A percentile compares a stretch with the other conserved stretches of the same genome.
Conservation (phyloP, 2,113 vertebrate genomes). For the Pituophis catenifer region DNA sequence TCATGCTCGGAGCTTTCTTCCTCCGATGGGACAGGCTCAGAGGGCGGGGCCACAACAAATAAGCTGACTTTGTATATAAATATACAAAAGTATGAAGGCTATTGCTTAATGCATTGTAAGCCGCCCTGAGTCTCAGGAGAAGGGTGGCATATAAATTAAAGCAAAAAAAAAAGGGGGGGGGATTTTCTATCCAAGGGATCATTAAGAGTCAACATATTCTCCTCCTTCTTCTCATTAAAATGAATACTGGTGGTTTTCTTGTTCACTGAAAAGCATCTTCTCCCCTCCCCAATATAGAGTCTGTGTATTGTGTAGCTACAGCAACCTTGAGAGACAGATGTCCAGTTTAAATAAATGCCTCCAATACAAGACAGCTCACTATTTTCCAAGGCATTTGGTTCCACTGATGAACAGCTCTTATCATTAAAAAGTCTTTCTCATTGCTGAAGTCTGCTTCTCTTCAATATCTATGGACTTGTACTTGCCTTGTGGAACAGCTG, state of each 20-base stretch:
- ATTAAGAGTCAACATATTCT: not conserved
- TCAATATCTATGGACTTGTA: not conserved
- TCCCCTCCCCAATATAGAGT: not conserved
- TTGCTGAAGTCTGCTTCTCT: not conserved
- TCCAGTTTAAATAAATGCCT: not conserved
- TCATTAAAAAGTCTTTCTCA: not conserved
- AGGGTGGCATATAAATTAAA: too few species aligned
- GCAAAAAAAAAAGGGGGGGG: not conserved
- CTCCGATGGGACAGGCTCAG: too few species aligned
- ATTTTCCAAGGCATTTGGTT: not conserved
- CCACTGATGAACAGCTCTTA: not conserved
- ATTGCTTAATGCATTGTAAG: too few species aligned
- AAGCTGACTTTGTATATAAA: too few species aligned
- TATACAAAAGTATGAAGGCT: too few species aligned
- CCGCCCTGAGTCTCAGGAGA: too few species aligned
- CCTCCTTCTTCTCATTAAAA: not conserved
- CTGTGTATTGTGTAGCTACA: not conserved
- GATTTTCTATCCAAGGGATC: not conserved
- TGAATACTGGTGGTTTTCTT: not conserved
- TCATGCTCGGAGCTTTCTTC: too few species aligned
- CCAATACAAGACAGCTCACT: not conserved
- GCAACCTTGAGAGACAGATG: not conserved
- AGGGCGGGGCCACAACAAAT: too few species aligned
- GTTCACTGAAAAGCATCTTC: not conserved
- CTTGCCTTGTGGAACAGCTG: not conserved